Conservation (phyloP, 2,797 vertebrate species). For the Pangasius krempfi region DNA sequence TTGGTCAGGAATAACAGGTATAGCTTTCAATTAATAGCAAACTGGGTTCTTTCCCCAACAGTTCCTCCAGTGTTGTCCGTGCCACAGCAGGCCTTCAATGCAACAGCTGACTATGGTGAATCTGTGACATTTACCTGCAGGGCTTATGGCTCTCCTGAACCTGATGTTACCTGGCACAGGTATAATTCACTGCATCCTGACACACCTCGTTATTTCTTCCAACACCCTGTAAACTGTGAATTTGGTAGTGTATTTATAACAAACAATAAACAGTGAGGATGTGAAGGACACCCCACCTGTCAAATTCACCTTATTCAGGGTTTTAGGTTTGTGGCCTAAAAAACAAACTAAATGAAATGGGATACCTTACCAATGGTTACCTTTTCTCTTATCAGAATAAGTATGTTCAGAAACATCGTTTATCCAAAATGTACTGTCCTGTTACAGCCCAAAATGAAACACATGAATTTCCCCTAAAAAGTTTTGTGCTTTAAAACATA, state of each 20-base stretch:
- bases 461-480: neutral
- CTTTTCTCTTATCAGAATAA: neutral
- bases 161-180: slow-evolving; percentile 92
- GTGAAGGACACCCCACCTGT: neutral
- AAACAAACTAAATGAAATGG: neutral
- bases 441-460: neutral
- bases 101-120: slow-evolving; percentile 93
- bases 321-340: neutral
- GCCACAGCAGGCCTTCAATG: slow-evolving; percentile 92
- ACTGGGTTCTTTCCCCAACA: slow-evolving; percentile 59
- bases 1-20: neutral
- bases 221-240: neutral
- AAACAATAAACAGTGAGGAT: neutral
- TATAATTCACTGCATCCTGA: slow-evolving; percentile 56
- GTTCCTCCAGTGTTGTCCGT: slow-evolving; percentile 88
- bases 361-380: neutral
- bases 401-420: neutral
- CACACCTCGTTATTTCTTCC: neutral
- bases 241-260: neutral
- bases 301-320: neutral
- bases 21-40: neutral
- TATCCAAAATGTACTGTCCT: neutral
- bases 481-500: neutral
- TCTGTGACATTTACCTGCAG: slow-evolving; percentile 87
- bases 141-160: slow-evolving; percentile 89